phyloP scores from a whole-genome alignment of 1,140 invertebrate genomes.

The Batillaria attramentaria region DNA sequence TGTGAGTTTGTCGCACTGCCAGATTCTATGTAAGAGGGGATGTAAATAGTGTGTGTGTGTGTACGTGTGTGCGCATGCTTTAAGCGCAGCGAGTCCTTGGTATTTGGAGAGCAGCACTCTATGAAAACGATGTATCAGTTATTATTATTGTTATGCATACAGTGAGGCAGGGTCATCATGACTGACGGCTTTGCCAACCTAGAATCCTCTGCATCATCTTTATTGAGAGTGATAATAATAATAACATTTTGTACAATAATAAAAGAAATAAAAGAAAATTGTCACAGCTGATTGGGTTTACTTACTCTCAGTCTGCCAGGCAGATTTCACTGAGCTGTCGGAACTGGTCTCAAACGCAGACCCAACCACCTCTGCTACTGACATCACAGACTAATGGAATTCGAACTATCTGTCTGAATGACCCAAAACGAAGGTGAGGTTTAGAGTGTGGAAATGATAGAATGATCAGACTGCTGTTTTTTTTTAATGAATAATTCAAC shows the following conservation, averaged over 20 bases:
- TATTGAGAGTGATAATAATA: background rate
- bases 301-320: no score
- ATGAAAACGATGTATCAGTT: no score
- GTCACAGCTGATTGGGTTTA: no score
- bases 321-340: background rate
- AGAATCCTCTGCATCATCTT: background rate
- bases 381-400: slow-evolving; percentile 56
- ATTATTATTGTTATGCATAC: no score
- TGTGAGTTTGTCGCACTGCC: no score
- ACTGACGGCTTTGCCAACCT: background rate
- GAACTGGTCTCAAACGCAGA: slow-evolving; percentile 12
- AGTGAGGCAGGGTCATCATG: slow-evolving; percentile 9
- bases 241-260: no score
- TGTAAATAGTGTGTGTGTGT: no score
- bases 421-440: slow-evolving; percentile 59
- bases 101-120: no score
- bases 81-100: no score
- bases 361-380: slow-evolving; percentile 35
- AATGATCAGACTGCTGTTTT: background rate
- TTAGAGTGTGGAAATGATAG: background rate
- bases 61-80: no score
- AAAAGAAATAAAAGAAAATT: no score
- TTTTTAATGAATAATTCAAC: background rate
- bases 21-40: no score
- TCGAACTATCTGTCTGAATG: slow-evolving; percentile 60